Evolutionary conservation across 2,797 vertebrate genomes (phyloP).

Genomic region (Smutsia gigantea): DNA sequence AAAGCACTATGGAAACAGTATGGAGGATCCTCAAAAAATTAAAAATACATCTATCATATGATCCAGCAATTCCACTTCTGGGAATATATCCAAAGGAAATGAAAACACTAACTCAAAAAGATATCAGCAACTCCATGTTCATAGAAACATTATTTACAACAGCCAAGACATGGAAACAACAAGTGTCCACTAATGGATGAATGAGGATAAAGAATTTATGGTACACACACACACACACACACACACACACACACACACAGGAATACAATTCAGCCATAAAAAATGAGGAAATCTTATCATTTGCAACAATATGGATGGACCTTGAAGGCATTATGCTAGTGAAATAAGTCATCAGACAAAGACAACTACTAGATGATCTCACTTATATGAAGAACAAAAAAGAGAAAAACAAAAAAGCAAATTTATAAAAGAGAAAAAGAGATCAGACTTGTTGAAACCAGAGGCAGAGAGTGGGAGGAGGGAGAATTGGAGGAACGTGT

Average conservation of each 20-base stretch:
- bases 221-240: neutral
- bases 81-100: neutral
- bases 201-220: neutral
- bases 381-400: neutral
- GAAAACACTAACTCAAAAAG: neutral
- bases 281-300: neutral
- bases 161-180: neutral
- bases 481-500: neutral
- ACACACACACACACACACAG: neutral
- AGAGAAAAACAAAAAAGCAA: neutral
- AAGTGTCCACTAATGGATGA: neutral
- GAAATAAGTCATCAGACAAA: neutral
- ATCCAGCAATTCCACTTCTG: neutral
- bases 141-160: neutral
- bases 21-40: neutral
- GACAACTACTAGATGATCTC: neutral
- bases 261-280: neutral
- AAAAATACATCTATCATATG: too few species aligned
- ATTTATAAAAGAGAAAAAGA: neutral
- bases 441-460: neutral
- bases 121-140: neutral
- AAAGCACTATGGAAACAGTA: neutral
- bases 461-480: neutral
- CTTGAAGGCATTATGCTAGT: neutral
- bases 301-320: neutral